Base-by-base conservation (phyloP, 2,888 invertebrate genomes). In the Nudaria mundana region DNA sequence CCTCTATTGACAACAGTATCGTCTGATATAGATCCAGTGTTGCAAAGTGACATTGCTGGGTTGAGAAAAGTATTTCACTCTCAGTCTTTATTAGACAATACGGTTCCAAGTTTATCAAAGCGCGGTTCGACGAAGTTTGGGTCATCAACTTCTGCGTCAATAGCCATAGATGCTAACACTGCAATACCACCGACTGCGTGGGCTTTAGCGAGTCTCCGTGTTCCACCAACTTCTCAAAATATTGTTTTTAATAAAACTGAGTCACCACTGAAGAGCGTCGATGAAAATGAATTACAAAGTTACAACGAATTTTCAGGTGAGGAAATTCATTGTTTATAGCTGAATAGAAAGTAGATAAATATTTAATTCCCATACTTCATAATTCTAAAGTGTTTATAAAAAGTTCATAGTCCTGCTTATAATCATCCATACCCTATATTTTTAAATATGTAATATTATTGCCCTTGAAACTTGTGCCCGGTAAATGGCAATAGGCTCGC, bases 21-120 rank as follows among this genome's bases (percentile, higher is more conserved):
- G 15, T 83, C 89, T 22, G 87, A 89, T 43, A 87, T 90, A 35
- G 89, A 90, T 58, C 90, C 90, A 18, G 79, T 90, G 0, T 58
- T 78, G 28, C 83, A 89, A 61, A 79, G 74, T 37, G 86, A 87
- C 30, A 70, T 79, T 11, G 66, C 77, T 44, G 79, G 82, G 13
- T 56, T 76, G 5, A 81, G 84, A 40, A 83, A 85, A 41, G 63
- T 84, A 25, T 88, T 84, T 18, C 79, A 79, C 56, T 81, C 80
- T 33, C 83, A 78, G 45, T 74, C 79, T 4, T 80, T 81, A 53
- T 76, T 78, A 20, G 89, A 89, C 40, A 89, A 89, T 52, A 81
- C 80, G n/a, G 88, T 89, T 33, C 83, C 88, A 3, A 73, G 83
- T 15, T 56, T 90, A 40, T 78, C 81, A 66, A 90, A 90, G 56